A percentile compares a stretch with the other conserved stretches of the same genome.
Conservation (phyloP, 2,113 vertebrate genomes). For the Phaetusa simplex region DNA sequence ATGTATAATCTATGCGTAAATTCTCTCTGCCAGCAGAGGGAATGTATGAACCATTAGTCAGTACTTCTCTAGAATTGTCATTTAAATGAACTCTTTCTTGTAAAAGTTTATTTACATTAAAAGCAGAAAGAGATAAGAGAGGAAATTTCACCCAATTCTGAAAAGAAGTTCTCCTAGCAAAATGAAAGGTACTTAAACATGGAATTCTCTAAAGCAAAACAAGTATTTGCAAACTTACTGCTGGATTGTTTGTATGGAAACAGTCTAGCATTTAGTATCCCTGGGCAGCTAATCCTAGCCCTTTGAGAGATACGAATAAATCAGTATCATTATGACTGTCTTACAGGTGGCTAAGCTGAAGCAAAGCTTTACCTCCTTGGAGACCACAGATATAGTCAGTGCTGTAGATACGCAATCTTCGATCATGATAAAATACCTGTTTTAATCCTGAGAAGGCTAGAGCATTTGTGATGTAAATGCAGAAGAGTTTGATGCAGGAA, state of each 20-base stretch:
- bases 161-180: slow-evolving; percentile 17
- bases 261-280: not conserved
- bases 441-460: not conserved
- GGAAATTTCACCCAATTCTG: not conserved
- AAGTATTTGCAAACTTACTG: slow-evolving; percentile 24
- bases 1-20: not conserved
- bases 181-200: not conserved
- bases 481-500: not conserved
- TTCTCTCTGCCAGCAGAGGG: not conserved
- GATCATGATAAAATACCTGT: not conserved
- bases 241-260: not conserved
- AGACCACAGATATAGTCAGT: not conserved
- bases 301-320: not conserved
- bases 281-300: not conserved
- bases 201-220: slow-evolving; percentile 18
- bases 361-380: not conserved
- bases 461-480: not conserved
- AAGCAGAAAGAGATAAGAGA: not conserved
- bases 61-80: not conserved
- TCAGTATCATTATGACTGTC: not conserved
- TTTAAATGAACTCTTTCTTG: not conserved
- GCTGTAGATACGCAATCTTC: not conserved
- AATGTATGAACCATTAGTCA: not conserved
- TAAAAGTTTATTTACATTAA: not conserved
- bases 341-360: not conserved